Evolutionary conservation across 2,113 vertebrate genomes (phyloP).

Genomic region (Bathybates hornii): DNA sequence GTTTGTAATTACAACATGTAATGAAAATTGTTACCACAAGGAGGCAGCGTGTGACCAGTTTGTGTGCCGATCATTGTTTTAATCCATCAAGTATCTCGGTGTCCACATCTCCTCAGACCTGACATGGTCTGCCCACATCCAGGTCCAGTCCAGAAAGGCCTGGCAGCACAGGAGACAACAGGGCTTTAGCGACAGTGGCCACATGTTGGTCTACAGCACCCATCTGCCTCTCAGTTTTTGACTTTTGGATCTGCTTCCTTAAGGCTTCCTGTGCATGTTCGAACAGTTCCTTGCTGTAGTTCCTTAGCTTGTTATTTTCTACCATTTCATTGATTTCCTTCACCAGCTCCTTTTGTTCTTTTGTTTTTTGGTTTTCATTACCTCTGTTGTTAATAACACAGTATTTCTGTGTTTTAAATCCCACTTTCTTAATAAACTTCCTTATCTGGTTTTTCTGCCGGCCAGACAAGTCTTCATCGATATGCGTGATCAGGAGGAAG

Average conservation of each 20-base stretch:
- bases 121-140: background rate
- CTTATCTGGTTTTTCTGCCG: accelerated
- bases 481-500: background rate
- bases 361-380: accelerated
- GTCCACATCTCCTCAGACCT: background rate
- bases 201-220: background rate
- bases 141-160: background rate
- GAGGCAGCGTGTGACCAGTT: background rate
- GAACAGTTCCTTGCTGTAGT: background rate
- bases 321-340: background rate
- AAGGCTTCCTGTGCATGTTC: background rate
- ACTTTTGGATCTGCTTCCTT: background rate
- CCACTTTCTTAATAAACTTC: background rate
- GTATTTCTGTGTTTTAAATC: background rate
- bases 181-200: background rate
- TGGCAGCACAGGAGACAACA: background rate
- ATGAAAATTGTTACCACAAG: background rate
- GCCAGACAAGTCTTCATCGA: accelerated
- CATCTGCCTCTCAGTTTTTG: background rate
- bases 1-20: background rate
- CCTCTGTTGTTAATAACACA: background rate
- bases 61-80: background rate
- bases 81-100: background rate
- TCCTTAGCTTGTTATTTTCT: background rate
- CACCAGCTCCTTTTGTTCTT: accelerated